Evolutionary conservation across 2,888 invertebrate genomes (phyloP).

Genomic region (Pegoplata infirma): DNA sequence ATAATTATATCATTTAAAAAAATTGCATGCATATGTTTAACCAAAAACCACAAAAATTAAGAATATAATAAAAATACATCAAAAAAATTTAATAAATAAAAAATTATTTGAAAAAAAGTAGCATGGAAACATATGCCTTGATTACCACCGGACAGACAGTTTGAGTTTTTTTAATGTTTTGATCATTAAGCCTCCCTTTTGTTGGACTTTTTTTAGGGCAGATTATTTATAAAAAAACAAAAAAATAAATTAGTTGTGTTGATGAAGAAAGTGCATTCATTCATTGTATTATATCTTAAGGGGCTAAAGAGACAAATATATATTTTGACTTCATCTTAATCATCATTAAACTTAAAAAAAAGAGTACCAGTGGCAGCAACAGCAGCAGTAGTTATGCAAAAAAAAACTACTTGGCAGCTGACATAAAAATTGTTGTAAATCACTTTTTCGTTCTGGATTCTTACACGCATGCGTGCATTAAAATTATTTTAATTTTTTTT

Average conservation of each 20-base stretch:
- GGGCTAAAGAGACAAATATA: constrained; percentile 43
- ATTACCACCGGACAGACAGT: constrained; percentile 6
- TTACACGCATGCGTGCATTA: constrained; percentile 20
- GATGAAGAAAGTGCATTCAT: constrained; percentile 44
- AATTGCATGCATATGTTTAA: constrained; percentile 74
- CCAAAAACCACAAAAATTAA: constrained; percentile 64
- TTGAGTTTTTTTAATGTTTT: constrained; percentile 9
- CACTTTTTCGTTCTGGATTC: constrained; percentile 8
- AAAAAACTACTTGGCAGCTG: constrained; percentile 52
- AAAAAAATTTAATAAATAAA: neutral
- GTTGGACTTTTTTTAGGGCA: neutral
- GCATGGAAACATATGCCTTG: constrained; percentile 11
- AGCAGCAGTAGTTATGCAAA: neutral
- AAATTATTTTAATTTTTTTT: neutral
- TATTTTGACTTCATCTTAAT: constrained; percentile 38
- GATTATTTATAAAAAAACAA: no score
- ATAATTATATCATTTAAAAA: constrained; percentile 76
- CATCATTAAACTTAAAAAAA: constrained; percentile 44
- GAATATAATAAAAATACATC: constrained; percentile 28
- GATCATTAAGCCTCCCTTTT: constrained; percentile 25
- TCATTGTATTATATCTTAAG: constrained; percentile 37
- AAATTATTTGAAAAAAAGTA: neutral
- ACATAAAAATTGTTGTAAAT: constrained; percentile 58
- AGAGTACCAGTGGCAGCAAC: constrained; percentile 4
- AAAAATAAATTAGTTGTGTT: no score